A percentile compares a stretch with the other conserved stretches of the same genome.
phyloP scores from a whole-genome alignment of 2,888 invertebrate genomes.

The Julus scanicus region DNA sequence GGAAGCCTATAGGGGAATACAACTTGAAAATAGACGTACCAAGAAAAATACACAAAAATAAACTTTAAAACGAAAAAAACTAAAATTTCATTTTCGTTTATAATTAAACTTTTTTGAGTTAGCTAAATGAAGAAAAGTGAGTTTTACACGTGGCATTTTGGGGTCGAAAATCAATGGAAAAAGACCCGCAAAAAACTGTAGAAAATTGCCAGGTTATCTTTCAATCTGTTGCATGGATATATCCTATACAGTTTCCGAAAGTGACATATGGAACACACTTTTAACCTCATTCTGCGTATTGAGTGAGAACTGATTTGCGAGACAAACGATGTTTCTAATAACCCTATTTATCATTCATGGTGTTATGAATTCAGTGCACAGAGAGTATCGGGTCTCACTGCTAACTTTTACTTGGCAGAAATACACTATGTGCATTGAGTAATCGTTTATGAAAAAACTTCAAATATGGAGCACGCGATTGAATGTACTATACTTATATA shows the following conservation, averaged over 20 bases:
- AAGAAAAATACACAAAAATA: slow-evolving; percentile 6
- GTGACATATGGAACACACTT: slow-evolving; percentile 42
- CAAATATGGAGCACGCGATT: too few relatives aligned
- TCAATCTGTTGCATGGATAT: background rate
- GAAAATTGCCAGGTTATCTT: slow-evolving; percentile 35
- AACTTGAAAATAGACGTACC: background rate
- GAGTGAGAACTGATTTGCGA: slow-evolving; percentile 36
- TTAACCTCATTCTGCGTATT: slow-evolving; percentile 6
- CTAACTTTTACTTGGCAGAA: background rate
- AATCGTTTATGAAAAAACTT: too few relatives aligned
- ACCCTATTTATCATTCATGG: background rate
- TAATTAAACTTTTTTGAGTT: background rate
- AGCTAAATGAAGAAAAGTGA: background rate
- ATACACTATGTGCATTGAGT: background rate
- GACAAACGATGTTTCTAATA: slow-evolving; percentile 43
- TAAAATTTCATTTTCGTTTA: background rate
- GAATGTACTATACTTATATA: too few relatives aligned
- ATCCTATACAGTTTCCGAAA: slow-evolving; percentile 18
- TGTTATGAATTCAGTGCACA: slow-evolving; percentile 11
- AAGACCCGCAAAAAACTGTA: background rate
- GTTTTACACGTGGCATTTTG: slow-evolving; percentile 19
- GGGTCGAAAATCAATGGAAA: background rate
- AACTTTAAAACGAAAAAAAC: background rate
- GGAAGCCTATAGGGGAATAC: background rate
- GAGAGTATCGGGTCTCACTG: background rate